Conservation (phyloP, 2,888 invertebrate species). For the Matsumyia berberina region DNA sequence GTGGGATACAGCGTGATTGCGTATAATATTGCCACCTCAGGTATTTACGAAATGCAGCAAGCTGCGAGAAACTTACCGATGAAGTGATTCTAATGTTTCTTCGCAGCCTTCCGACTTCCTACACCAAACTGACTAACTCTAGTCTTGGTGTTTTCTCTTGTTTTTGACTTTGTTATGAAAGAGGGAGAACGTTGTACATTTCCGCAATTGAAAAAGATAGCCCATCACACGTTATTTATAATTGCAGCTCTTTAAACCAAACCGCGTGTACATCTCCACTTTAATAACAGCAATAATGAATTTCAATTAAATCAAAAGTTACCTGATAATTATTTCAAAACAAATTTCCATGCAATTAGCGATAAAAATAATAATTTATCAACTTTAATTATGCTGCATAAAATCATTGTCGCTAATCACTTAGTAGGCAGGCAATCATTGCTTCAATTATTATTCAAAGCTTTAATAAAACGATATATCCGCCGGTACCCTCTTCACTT, state of each 20-base stretch:
- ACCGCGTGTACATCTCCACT: slow-evolving; percentile 3
- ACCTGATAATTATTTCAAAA: slow-evolving; percentile 46
- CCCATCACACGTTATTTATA: slow-evolving; percentile 42
- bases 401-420: slow-evolving; percentile 27
- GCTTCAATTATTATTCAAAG: background rate
- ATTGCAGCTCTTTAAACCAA: slow-evolving; percentile 36
- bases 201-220: slow-evolving; percentile 18
- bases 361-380: slow-evolving; percentile 32
- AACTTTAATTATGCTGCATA: slow-evolving; percentile 34
- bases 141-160: too few relatives aligned
- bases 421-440: slow-evolving; percentile 6
- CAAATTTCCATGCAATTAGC: slow-evolving; percentile 61
- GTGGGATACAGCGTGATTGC: too few relatives aligned
- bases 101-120: too few relatives aligned
- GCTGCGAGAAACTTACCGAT: too few relatives aligned
- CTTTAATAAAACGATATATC: slow-evolving; percentile 6
- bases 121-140: too few relatives aligned
- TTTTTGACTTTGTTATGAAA: too few relatives aligned
- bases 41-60: too few relatives aligned
- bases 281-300: slow-evolving; percentile 45
- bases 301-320: slow-evolving; percentile 54
- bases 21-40: too few relatives aligned
- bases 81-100: too few relatives aligned
- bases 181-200: too few relatives aligned
- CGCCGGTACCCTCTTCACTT: background rate